Base-by-base conservation (phyloP, 2,888 invertebrate species). In the Pammene fasciana region DNA sequence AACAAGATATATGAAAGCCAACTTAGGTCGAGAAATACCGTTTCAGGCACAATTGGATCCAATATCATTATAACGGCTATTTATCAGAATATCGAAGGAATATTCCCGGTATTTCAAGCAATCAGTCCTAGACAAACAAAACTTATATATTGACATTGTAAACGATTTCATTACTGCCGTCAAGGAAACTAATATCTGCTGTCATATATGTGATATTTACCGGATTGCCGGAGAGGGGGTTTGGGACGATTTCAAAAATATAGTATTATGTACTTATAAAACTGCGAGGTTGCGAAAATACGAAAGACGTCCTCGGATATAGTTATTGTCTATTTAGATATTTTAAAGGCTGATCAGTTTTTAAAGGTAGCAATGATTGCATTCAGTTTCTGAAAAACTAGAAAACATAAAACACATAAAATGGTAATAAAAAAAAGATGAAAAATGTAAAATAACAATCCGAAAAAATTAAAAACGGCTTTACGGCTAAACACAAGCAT, bases 181-280 rank as follows among this genome's bases (percentile, higher is more conserved):
- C 71, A 61, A 68, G 60, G 54, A 60, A 70, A 70, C 65, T 70
- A 65, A 70, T 70, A 70, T 70, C 70, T 60, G 59, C 60, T 65
- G 65, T 65, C 60, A 70, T 59, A 65, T 52, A 65, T 68, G 52
- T 59, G 65, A 74, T 74, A 71, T 71, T 68, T 70, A 65, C 66
- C 62, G 76, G 78, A 73, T 74, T 73, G 75, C 75, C 74, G 60
- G 38, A 78, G 52, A 26, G 13, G 26, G 13, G 34, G 4, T 13
- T 34, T 4, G 54, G 54, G 54, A n/a, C n/a, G 8, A 34, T n/a
- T 34, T 9, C 34, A 13, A 54, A 54, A 7, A 18, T 46, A 46
- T n/a, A 5, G 6, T 5, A 14, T 46, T 46, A 46, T n/a, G n/a
- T n/a, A n/a, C n/a, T n/a, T 46, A 46, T 4, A 26, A 26, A 26